Percentiles rank a stretch among this genome's conserved stretches.
Conservation (phyloP, 2,113 vertebrate genomes). For the Miniopterus natalensis region DNA sequence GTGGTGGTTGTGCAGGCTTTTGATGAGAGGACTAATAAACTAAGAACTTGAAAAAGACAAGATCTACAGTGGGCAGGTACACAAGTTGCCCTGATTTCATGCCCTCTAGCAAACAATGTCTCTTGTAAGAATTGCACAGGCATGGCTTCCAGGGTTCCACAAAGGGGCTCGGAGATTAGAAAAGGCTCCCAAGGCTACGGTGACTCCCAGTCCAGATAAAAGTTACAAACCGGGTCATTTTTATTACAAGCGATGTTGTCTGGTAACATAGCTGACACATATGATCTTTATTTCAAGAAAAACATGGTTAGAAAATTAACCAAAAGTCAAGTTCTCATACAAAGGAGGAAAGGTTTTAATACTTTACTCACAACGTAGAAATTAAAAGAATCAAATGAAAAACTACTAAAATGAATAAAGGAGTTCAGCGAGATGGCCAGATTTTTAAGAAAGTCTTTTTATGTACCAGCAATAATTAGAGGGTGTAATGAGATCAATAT, state of each 20-base stretch:
- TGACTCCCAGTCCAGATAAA: slow-evolving; percentile 20
- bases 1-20: neutral
- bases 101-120: neutral
- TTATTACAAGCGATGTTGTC: slow-evolving; percentile 34
- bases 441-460: neutral
- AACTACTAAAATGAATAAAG: neutral
- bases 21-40: neutral
- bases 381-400: slow-evolving; percentile 33
- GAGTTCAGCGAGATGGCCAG: neutral
- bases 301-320: slow-evolving; percentile 13
- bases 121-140: neutral
- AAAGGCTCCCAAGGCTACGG: neutral
- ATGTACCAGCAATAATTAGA: neutral
- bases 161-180: neutral
- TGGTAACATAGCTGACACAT: neutral
- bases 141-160: neutral
- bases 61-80: neutral
- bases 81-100: neutral
- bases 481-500: neutral
- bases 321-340: neutral
- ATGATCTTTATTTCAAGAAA: slow-evolving; percentile 23
- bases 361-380: neutral
- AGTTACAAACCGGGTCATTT: slow-evolving; percentile 3
- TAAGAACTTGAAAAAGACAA: neutral
- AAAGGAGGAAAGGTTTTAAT: neutral